These are phyloP conservation scores for Acrossocheilus wenchowensis DNA, from an alignment of 2,797 vertebrate genomes.

Conservation along the genomic window DNA sequence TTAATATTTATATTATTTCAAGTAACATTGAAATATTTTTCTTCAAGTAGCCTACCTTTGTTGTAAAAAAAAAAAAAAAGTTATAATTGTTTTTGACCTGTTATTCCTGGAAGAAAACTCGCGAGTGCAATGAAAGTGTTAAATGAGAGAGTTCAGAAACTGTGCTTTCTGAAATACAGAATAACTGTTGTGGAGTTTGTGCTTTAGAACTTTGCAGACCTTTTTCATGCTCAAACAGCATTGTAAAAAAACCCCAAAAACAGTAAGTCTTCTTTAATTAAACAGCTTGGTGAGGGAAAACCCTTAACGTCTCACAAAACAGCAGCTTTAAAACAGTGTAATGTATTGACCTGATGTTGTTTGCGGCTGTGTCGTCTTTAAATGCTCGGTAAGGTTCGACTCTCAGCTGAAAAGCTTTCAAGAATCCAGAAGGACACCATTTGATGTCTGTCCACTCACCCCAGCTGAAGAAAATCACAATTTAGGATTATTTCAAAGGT, in stretches of 20 bases:
- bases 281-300: not conserved
- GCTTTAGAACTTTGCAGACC: not conserved
- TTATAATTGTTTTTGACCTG: too few species aligned
- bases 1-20: too few species aligned
- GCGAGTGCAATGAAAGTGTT: too few species aligned
- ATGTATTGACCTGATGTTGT: constrained; percentile 57
- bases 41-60: too few species aligned
- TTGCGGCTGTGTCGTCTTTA: constrained; percentile 57
- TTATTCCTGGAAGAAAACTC: not conserved
- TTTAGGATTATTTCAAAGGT: not conserved
- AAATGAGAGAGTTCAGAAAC: too few species aligned
- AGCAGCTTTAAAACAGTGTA: not conserved
- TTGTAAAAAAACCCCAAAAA: not conserved
- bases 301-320: not conserved
- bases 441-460: constrained; percentile 60
- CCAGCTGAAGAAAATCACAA: constrained; percentile 47
- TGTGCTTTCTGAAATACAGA: too few species aligned
- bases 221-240: not conserved
- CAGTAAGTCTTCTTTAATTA: not conserved
- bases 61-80: too few species aligned
- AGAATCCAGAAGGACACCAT: constrained; percentile 58
- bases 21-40: too few species aligned
- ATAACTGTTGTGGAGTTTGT: too few species aligned
- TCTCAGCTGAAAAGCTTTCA: constrained; percentile 61
- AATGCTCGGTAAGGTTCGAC: constrained; percentile 46